Conservation (phyloP, 1,140 invertebrate species). For the Diuraphis noxia region DNA sequence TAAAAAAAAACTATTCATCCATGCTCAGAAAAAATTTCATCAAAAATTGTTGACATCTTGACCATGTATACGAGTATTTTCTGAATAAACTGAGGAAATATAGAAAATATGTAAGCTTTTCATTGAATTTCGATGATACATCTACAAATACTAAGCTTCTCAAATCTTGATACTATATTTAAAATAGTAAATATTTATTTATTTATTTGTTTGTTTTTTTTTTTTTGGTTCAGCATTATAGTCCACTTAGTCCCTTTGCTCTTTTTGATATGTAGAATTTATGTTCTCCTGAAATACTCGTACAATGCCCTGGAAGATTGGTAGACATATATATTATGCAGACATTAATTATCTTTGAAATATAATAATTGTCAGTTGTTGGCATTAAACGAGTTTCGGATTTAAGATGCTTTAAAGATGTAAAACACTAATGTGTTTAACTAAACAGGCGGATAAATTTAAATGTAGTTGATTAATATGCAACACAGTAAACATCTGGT, state of each 20-base stretch:
- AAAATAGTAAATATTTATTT: too few relatives aligned
- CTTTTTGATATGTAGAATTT: too few relatives aligned
- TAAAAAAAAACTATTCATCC: too few relatives aligned
- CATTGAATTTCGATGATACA: background rate
- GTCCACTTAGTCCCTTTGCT: too few relatives aligned
- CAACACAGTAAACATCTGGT: background rate
- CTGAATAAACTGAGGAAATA: background rate
- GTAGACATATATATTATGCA: background rate
- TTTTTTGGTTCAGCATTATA: too few relatives aligned
- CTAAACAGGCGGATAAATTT: background rate
- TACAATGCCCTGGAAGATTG: background rate
- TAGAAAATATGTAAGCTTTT: background rate
- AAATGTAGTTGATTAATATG: background rate
- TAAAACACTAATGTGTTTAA: conserved; percentile 2
- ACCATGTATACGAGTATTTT: too few relatives aligned
- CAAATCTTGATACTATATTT: too few relatives aligned
- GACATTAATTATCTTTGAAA: background rate
- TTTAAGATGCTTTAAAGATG: conserved; percentile 3
- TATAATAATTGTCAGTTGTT: conserved; percentile 13
- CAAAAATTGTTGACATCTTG: too few relatives aligned
- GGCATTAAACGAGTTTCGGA: background rate
- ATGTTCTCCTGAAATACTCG: background rate
- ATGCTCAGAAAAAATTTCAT: too few relatives aligned
- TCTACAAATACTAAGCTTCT: background rate
- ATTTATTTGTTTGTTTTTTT: too few relatives aligned